Evolutionary conservation across 2,113 vertebrate genomes (phyloP).

Genomic region (Nothocercus nigrocapillus): DNA sequence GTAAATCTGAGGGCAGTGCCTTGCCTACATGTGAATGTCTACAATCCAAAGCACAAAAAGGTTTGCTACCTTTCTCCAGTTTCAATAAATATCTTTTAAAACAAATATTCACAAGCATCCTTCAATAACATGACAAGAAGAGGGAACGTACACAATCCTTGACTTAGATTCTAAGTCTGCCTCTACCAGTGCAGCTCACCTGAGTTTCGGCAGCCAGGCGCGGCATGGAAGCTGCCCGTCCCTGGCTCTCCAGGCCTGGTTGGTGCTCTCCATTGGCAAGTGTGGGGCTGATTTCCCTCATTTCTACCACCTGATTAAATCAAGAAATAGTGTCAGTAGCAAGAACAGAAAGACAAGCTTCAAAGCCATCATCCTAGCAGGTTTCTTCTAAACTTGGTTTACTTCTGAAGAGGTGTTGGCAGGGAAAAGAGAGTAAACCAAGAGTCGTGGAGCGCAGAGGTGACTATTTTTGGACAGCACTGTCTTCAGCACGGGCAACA

Average conservation of each 20-base stretch:
- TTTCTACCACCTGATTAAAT: conserved; percentile 83
- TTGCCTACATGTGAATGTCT: neutral
- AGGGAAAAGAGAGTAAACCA: neutral
- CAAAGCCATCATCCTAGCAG: neutral
- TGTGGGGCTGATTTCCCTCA: conserved; percentile 87
- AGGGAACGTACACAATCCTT: neutral
- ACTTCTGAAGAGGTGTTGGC: neutral
- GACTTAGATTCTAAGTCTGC: neutral
- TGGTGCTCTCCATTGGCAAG: conserved; percentile 78
- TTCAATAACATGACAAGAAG: neutral
- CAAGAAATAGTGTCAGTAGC: neutral
- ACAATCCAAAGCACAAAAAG: neutral
- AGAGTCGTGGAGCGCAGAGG: neutral
- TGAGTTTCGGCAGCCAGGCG: conserved; percentile 88
- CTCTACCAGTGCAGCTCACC: conserved; percentile 70
- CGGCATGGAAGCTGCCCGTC: conserved; percentile 92
- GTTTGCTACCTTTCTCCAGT: neutral
- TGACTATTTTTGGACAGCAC: neutral
- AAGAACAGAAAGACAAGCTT: neutral
- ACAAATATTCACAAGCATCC: neutral
- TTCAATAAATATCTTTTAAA: neutral
- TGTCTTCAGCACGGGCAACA: neutral
- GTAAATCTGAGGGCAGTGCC: neutral
- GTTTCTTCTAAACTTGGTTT: neutral
- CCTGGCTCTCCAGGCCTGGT: conserved; percentile 88